Evolutionary conservation across 2,797 vertebrate genomes (phyloP).

Genomic region (Hozukius guyotensis): DNA sequence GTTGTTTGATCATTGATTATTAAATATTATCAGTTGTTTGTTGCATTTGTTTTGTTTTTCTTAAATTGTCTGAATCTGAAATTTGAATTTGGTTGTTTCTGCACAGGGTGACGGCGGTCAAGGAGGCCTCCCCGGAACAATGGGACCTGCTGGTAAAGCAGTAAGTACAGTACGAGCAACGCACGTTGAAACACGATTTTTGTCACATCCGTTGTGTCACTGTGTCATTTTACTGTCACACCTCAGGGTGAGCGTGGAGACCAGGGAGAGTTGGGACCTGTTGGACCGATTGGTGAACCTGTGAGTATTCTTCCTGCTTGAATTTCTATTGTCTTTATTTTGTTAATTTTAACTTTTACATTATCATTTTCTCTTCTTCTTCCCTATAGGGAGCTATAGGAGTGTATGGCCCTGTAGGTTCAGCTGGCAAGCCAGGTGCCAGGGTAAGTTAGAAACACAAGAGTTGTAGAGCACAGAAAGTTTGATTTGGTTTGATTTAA

Average conservation of each 20-base stretch:
- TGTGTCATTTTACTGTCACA: conserved; percentile 30
- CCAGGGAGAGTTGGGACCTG: conserved; percentile 88
- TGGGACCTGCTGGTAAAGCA: conserved; percentile 93
- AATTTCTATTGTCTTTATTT: not conserved
- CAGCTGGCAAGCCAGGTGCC: conserved; percentile 89
- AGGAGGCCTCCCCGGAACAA: conserved; percentile 86
- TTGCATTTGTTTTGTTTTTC: not conserved
- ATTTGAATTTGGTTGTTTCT: conserved; percentile 1
- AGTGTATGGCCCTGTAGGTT: conserved; percentile 85
- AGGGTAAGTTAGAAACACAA: conserved; percentile 83
- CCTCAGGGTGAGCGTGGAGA: conserved; percentile 91
- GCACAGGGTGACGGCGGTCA: conserved; percentile 88
- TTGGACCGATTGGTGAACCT: conserved; percentile 88
- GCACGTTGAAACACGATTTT: not conserved
- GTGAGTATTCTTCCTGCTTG: conserved; percentile 83
- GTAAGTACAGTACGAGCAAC: conserved; percentile 83
- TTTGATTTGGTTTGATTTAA: not conserved
- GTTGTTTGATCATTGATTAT: conserved; percentile 70
- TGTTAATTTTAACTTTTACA: not conserved
- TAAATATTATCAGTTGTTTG: not conserved
- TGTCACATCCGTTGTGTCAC: conserved; percentile 23
- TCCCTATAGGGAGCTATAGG: conserved; percentile 88
- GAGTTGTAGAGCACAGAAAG: not conserved
- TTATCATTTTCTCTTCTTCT: conserved; percentile 16
- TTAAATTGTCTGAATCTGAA: not conserved